Percentiles rank a stretch among this genome's conserved stretches.
Conservation (phyloP, 2,888 invertebrate species). For the Ellobium chinense region DNA sequence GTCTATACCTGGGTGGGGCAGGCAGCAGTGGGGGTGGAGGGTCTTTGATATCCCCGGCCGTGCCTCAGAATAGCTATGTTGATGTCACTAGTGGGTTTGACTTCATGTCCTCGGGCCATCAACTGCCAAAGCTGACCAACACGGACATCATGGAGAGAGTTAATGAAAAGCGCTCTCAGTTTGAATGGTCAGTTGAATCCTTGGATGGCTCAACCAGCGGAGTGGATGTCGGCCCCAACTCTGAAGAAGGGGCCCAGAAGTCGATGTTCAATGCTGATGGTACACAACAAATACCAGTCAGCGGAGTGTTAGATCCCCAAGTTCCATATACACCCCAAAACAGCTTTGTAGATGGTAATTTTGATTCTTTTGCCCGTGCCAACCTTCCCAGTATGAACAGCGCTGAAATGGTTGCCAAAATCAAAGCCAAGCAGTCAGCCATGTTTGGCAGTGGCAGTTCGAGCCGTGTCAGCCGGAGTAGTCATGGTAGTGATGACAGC, state of each 20-base stretch:
- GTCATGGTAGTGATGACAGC: conserved; percentile 31
- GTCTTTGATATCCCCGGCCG: conserved; percentile 55
- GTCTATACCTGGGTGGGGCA: not conserved
- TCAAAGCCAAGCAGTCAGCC: conserved; percentile 52
- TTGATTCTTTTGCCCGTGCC: conserved; percentile 30
- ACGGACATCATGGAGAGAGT: conserved; percentile 78
- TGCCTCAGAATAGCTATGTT: conserved; percentile 60
- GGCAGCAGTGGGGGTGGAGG: conserved; percentile 32
- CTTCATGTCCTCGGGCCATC: conserved; percentile 6
- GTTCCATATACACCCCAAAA: conserved; percentile 79
- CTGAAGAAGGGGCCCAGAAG: conserved; percentile 2
- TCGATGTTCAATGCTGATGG: not conserved
- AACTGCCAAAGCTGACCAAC: conserved; percentile 76
- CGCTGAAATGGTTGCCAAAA: conserved; percentile 51
- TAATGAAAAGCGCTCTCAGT: conserved; percentile 71
- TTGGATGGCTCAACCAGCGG: conserved; percentile 31
- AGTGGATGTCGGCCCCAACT: conserved; percentile 23
- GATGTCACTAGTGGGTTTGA: conserved; percentile 35
- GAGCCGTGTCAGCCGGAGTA: conserved; percentile 33
- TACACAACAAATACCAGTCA: not conserved
- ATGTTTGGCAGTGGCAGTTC: conserved; percentile 39
- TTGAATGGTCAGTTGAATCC: conserved; percentile 52
- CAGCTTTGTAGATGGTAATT: conserved; percentile 74
- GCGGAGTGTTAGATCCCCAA: conserved; percentile 5
- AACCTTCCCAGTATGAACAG: conserved; percentile 54